Percentiles rank a stretch among this genome's conserved stretches.
phyloP scores from a whole-genome alignment of 2,888 invertebrate species.

The Chelonus formosanus region DNA sequence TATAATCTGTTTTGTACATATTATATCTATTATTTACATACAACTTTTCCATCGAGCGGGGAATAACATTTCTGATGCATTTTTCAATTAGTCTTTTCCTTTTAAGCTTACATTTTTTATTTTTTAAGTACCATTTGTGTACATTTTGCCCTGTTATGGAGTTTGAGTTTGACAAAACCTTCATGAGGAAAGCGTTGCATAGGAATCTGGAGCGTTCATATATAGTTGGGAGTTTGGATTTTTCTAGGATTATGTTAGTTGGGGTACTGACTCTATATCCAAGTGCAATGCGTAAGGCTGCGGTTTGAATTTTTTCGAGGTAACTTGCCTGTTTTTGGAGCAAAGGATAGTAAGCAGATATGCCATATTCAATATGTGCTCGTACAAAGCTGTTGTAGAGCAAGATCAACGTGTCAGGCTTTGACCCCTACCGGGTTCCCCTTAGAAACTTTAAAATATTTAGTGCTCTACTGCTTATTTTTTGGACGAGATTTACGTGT shows the following conservation, averaged over 20 bases:
- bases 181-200: background rate
- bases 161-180: background rate
- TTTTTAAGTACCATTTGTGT: background rate
- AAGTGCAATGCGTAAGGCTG: background rate
- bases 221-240: background rate
- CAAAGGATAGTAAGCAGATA: background rate
- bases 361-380: conserved; percentile 1
- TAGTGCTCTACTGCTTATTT: background rate
- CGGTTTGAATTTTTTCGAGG: conserved; percentile 14
- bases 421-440: conserved; percentile 2
- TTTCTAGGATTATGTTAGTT: background rate
- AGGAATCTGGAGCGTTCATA: conserved; percentile 1
- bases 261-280: conserved; percentile 15
- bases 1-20: background rate
- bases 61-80: background rate
- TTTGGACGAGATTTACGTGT: background rate
- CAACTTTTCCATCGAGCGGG: background rate
- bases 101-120: background rate
- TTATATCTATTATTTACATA: background rate
- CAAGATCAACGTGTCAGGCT: conserved; percentile 1
- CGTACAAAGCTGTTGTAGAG: conserved; percentile 19
- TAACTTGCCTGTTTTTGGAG: background rate
- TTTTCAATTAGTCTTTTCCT: background rate
- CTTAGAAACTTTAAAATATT: conserved; percentile 7
- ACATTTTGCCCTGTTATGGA: background rate